Base-by-base conservation (phyloP, 2,113 vertebrate genomes). In the Sapajus apella region DNA sequence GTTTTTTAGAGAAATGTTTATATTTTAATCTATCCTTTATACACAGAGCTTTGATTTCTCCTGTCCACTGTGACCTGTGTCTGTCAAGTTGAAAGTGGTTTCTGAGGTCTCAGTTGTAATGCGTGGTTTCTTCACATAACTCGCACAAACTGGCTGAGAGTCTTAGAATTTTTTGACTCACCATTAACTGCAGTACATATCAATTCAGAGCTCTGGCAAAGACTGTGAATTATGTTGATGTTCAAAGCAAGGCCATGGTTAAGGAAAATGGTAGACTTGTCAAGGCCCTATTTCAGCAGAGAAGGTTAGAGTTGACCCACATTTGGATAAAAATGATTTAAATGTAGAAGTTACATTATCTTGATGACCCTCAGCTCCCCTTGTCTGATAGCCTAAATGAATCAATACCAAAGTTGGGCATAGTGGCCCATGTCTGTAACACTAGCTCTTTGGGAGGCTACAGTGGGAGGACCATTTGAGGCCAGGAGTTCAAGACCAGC, bases 111-210 rank as follows among this genome's bases (percentile, higher is more conserved):
- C 35, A 30, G 12, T 35, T 50, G 2, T 8, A 64, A 7, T 18
- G 45, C 2, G 5, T 32, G 52, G 17, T 6, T 9, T 8, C n/a
- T 56, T 18, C 21, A 6, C 0, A 0, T 6, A 68, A 61, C 8
- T 76, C 79, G 32, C 11, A 32, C 1, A 2, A 61, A 27, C 30
- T 64, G 27, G 8, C 50, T 2, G 0, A 6, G 58, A 61, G 30
- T 32, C 32, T 76, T 77, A 14, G 1, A 30, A 37, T 12, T 9
- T 56, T 72, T 84, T 4, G 30, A 85, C 73, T 87, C 79, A 25
- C 79, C 8, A 8, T 64, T 40, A n/a, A 18, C 10, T 27, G 35
- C 5, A n/a, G 17, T 25, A 12, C 30, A 35, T 14, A 37, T 94
- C 87, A 89, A 4, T 21, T 50, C 23, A 2, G 1, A 14, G 6